Conservation (phyloP, 2,888 invertebrate species). For the Parascotia fuliginaria region DNA sequence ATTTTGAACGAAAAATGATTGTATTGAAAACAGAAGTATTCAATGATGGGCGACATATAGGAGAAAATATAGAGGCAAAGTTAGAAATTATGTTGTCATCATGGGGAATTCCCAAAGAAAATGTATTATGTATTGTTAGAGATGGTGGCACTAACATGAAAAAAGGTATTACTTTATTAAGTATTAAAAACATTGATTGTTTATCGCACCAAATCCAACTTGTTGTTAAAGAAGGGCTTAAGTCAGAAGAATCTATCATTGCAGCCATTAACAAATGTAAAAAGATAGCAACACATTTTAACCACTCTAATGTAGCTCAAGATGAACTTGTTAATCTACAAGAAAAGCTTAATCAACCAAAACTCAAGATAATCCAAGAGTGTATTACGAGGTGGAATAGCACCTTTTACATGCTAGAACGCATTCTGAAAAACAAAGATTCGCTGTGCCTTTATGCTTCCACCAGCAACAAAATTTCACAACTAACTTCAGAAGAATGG, state of each 20-base stretch:
- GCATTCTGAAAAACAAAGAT: slow-evolving; percentile 21
- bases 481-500: slow-evolving; percentile 29
- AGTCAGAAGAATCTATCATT: slow-evolving; percentile 16
- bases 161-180: slow-evolving; percentile 27
- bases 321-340: slow-evolving; percentile 22
- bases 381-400: slow-evolving; percentile 28
- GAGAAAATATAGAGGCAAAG: slow-evolving; percentile 16
- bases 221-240: slow-evolving; percentile 16
- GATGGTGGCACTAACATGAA: slow-evolving; percentile 31
- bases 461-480: slow-evolving; percentile 27
- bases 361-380: slow-evolving; percentile 23
- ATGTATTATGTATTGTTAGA: slow-evolving; percentile 27
- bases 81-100: slow-evolving; percentile 24
- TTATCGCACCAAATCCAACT: slow-evolving; percentile 17
- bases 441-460: slow-evolving; percentile 30
- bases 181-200: slow-evolving; percentile 18
- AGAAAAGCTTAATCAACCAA: slow-evolving; percentile 22
- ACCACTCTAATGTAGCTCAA: slow-evolving; percentile 21
- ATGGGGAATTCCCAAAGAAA: slow-evolving; percentile 28
- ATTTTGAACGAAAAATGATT: slow-evolving; percentile 4
- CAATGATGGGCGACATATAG: slow-evolving; percentile 6
- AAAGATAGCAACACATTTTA: slow-evolving; percentile 29
- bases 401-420: slow-evolving; percentile 27
- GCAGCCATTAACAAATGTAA: slow-evolving; percentile 23
- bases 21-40: slow-evolving; percentile 4